Evolutionary conservation across 2,888 invertebrate species (phyloP).

Genomic region (Bruchidius siliquastri): DNA sequence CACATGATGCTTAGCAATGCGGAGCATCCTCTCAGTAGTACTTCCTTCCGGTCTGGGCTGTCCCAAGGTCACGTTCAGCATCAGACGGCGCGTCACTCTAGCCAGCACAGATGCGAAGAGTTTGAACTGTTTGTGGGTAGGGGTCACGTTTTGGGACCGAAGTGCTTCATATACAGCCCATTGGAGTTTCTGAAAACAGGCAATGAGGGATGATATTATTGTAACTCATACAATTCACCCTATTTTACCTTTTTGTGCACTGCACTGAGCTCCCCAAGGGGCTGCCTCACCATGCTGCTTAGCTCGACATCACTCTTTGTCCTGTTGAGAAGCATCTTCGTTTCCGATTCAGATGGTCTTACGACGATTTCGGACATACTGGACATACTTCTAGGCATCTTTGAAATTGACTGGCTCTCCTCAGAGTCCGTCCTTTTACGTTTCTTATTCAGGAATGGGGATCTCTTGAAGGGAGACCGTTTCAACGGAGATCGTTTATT

Average conservation of each 20-base stretch:
- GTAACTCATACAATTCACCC: no score
- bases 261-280: conserved; percentile 54
- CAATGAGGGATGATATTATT: no score
- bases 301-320: conserved; percentile 25
- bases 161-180: conserved; percentile 79
- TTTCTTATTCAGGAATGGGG: conserved; percentile 40
- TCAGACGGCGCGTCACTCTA: conserved; percentile 60
- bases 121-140: conserved; percentile 66
- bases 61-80: conserved; percentile 52
- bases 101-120: conserved; percentile 65
- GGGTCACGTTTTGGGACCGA: conserved; percentile 64
- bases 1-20: conserved; percentile 61
- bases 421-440: conserved; percentile 49
- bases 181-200: conserved; percentile 61
- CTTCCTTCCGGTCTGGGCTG: conserved; percentile 50
- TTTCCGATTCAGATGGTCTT: conserved; percentile 1
- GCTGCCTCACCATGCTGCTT: conserved; percentile 16
- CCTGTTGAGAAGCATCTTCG: conserved; percentile 11
- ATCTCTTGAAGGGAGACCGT: conserved; percentile 52
- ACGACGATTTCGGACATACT: conserved; percentile 24
- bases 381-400: conserved; percentile 59
- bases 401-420: conserved; percentile 34
- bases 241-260: conserved; percentile 58
- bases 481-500: conserved; percentile 51
- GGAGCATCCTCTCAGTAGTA: conserved; percentile 71